Percentiles rank a stretch among this genome's conserved stretches.
phyloP scores from a whole-genome alignment of 2,797 vertebrate genomes.

The Vireo griseus region DNA sequence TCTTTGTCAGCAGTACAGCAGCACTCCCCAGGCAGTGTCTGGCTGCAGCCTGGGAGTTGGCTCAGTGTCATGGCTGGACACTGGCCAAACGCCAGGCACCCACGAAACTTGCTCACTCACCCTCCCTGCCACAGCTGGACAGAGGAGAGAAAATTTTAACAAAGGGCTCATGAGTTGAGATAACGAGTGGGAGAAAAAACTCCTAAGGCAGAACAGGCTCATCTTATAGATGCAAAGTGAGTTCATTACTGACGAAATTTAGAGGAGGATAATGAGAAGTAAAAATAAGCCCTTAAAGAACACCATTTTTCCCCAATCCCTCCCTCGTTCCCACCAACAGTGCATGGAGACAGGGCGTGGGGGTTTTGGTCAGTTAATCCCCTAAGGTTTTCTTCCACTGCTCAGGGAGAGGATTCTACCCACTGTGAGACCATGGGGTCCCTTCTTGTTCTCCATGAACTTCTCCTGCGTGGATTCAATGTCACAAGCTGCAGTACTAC shows the following conservation, averaged over 20 bases:
- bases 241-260: not conserved
- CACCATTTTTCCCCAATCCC: not conserved
- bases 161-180: not conserved
- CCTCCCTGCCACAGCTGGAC: not conserved
- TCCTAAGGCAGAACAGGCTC: not conserved
- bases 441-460: not conserved
- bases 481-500: accelerated
- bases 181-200: not conserved
- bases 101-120: accelerated
- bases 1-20: not conserved
- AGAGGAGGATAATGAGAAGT: not conserved
- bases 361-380: not conserved
- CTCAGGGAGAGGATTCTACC: not conserved
- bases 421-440: accelerated
- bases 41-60: not conserved
- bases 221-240: not conserved
- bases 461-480: accelerated
- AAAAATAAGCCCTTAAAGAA: not conserved
- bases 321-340: not conserved
- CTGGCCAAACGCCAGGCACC: not conserved
- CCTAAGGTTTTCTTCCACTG: not conserved
- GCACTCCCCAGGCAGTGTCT: not conserved
- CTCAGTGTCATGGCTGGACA: not conserved
- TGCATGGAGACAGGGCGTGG: accelerated
- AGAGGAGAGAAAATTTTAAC: not conserved